A percentile compares a stretch with the other conserved stretches of the same genome.
phyloP scores from a whole-genome alignment of 2,888 invertebrate genomes.

The Lymantria dispar region DNA sequence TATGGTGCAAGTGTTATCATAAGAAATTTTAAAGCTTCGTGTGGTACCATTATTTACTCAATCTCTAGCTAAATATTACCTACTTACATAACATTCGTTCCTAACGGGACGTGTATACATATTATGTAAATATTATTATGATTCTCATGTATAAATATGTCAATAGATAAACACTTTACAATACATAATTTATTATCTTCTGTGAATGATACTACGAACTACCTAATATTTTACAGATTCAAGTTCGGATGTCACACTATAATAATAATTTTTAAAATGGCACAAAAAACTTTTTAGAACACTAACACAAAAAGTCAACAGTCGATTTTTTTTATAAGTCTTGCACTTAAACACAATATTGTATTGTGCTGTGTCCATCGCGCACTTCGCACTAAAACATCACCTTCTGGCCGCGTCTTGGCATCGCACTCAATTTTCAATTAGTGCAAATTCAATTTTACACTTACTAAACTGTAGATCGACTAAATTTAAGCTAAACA shows the following conservation, averaged over 20 bases:
- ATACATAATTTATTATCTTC: conserved; percentile 77
- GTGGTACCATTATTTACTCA: conserved; percentile 77
- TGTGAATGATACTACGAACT: conserved; percentile 75
- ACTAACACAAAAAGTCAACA: conserved; percentile 80
- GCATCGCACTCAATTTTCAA: conserved; percentile 36
- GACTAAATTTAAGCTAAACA: conserved; percentile 77
- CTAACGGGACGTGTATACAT: conserved; percentile 83
- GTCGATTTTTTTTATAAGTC: conserved; percentile 59
- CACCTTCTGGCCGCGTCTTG: conserved; percentile 29
- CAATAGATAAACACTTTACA: conserved; percentile 76
- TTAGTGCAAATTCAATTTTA: conserved; percentile 35
- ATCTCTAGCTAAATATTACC: conserved; percentile 75
- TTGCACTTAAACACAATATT: conserved; percentile 56
- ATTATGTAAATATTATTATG: conserved; percentile 79
- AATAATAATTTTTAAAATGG: conserved; percentile 75
- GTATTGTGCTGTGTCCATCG: conserved; percentile 37
- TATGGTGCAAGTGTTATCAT: conserved; percentile 81
- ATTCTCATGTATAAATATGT: conserved; percentile 79
- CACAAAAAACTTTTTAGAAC: conserved; percentile 81
- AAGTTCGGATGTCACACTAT: conserved; percentile 82
- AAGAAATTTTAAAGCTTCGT: conserved; percentile 82
- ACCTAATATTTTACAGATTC: conserved; percentile 78
- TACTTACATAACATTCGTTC: conserved; percentile 81
- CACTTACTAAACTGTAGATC: conserved; percentile 64
- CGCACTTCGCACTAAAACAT: conserved; percentile 40